Percentiles rank a stretch among this genome's conserved stretches.
Conservation (phyloP, 2,888 invertebrate species). For the Orgyia antiqua region DNA sequence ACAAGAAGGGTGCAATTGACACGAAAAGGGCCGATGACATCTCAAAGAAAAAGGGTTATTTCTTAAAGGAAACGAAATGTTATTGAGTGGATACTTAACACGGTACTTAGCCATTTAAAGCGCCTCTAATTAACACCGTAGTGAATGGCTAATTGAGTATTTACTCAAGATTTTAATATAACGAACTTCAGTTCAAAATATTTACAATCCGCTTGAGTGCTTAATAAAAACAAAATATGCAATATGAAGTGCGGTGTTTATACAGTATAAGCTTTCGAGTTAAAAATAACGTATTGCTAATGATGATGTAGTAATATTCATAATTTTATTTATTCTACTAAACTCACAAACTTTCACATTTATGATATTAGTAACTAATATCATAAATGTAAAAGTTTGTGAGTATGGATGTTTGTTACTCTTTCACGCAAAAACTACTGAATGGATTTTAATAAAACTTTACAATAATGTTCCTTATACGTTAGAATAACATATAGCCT, state of each 20-base stretch:
- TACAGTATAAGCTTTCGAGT: not conserved
- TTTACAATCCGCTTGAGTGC: constrained; percentile 10
- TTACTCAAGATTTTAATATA: constrained; percentile 27
- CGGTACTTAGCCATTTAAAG: constrained; percentile 50
- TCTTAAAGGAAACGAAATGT: constrained; percentile 40
- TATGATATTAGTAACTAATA: too few species aligned
- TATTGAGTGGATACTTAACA: constrained; percentile 53
- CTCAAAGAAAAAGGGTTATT: constrained; percentile 57
- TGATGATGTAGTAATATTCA: too few species aligned
- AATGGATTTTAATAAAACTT: too few species aligned
- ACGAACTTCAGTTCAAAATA: constrained; percentile 15
- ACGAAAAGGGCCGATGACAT: constrained; percentile 60
- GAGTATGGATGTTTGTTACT: too few species aligned
- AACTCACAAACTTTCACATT: too few species aligned
- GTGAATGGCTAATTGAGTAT: constrained; percentile 42
- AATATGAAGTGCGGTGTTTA: constrained; percentile 2
- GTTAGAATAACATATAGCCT: too few species aligned
- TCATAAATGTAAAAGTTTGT: too few species aligned
- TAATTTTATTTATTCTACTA: too few species aligned
- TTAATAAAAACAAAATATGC: constrained; percentile 6
- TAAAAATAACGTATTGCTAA: not conserved
- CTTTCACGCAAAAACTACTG: too few species aligned
- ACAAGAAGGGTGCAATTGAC: constrained; percentile 51
- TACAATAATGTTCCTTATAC: too few species aligned
- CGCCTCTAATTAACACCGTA: constrained; percentile 52